A percentile compares a stretch with the other conserved stretches of the same genome.
Evolutionary conservation across 2,797 vertebrate species (phyloP).

Genomic region (Hybognathus amarus): DNA sequence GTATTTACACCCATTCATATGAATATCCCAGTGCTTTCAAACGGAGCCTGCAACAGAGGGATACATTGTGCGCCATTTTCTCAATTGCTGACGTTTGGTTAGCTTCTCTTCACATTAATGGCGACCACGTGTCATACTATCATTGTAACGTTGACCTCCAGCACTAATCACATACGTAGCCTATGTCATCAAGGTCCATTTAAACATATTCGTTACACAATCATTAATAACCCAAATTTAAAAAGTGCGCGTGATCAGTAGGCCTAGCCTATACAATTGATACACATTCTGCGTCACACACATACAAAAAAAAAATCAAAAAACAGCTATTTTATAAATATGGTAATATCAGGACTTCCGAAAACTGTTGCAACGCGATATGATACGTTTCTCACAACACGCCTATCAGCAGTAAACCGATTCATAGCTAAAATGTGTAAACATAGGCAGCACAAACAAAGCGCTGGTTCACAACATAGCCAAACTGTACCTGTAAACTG

Average conservation of each 20-base stretch:
- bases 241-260: not conserved
- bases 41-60: constrained; percentile 28
- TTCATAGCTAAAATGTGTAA: not conserved
- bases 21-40: constrained; percentile 21
- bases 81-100: constrained; percentile 70
- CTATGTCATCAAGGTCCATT: not conserved
- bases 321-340: not conserved
- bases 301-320: not conserved
- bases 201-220: not conserved
- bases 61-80: constrained; percentile 73
- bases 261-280: not conserved
- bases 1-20: not conserved
- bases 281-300: not conserved
- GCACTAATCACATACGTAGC: not conserved
- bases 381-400: not conserved
- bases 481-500: not conserved
- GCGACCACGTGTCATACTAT: constrained; percentile 70
- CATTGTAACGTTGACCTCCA: constrained; percentile 4
- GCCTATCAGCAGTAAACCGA: not conserved
- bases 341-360: not conserved
- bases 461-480: not conserved
- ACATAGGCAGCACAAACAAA: not conserved
- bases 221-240: too few species aligned
- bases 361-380: not conserved
- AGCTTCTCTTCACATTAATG: constrained; percentile 60